Conservation (phyloP, 2,113 vertebrate species). For the Oriolus oriolus region DNA sequence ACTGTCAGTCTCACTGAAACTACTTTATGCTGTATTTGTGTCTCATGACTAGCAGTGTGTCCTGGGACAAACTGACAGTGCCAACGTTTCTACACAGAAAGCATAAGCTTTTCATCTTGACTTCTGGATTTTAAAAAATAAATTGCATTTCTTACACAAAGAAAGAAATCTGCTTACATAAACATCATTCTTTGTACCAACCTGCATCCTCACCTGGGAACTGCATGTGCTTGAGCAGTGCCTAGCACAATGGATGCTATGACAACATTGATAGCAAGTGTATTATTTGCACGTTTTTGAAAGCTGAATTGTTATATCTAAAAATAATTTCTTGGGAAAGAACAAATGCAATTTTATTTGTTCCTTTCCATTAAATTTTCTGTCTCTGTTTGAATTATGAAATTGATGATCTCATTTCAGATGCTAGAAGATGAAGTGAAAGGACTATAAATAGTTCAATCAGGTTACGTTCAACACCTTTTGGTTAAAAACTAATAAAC, state of each 20-base stretch:
- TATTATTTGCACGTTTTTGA: neutral
- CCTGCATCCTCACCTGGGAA: neutral
- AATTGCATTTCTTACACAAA: neutral
- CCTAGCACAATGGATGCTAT: neutral
- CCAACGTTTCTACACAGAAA: neutral
- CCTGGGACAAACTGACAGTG: neutral
- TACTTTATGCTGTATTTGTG: neutral
- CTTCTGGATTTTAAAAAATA: neutral
- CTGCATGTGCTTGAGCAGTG: neutral
- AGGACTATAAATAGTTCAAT: neutral
- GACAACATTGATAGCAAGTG: neutral
- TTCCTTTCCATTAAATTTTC: neutral
- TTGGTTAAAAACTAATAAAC: neutral
- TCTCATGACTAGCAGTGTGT: neutral
- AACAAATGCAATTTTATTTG: neutral
- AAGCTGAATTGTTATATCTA: neutral
- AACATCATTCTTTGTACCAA: accelerated
- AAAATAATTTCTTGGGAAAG: neutral
- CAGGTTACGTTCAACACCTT: neutral
- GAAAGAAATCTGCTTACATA: neutral
- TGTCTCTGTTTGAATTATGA: neutral
- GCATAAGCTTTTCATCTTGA: neutral
- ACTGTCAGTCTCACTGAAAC: neutral
- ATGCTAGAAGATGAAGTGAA: neutral
- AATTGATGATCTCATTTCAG: neutral